phyloP scores from a whole-genome alignment of 1,140 invertebrate species.

The Magallana ariakensis region DNA sequence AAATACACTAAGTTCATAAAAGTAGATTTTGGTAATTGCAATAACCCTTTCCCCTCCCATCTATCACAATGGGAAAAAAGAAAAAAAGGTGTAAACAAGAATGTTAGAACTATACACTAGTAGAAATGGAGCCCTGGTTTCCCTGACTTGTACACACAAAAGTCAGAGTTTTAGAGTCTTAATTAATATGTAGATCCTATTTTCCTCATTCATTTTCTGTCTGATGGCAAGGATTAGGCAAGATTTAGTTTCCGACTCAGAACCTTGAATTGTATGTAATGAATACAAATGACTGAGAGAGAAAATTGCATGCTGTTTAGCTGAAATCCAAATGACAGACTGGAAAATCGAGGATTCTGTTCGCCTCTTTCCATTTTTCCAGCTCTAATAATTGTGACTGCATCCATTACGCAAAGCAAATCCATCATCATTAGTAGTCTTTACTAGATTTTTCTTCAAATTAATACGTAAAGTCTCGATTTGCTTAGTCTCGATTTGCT shows the following conservation, averaged over 20 bases:
- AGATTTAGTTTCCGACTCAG: slow-evolving; percentile 3
- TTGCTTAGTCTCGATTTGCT: too few species aligned
- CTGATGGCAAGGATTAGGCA: slow-evolving; percentile 5
- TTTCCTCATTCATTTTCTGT: neutral
- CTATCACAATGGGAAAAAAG: too few species aligned
- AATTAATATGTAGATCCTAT: too few species aligned
- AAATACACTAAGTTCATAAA: too few species aligned
- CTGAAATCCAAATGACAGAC: neutral
- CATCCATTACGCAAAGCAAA: neutral
- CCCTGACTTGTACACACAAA: too few species aligned
- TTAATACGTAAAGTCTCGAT: neutral
- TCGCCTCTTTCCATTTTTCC: neutral
- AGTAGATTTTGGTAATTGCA: too few species aligned
- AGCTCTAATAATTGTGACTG: neutral
- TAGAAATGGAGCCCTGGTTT: too few species aligned
- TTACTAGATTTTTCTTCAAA: neutral
- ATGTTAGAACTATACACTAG: too few species aligned
- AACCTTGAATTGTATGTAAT: neutral
- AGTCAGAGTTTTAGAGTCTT: too few species aligned
- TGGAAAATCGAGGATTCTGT: neutral
- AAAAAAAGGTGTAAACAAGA: too few species aligned
- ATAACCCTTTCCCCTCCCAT: too few species aligned
- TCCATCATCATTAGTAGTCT: slow-evolving; percentile 8
- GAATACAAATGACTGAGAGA: slow-evolving; percentile 20
- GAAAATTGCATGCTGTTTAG: slow-evolving; percentile 6